These are phyloP conservation scores for Pterocles gutturalis DNA, from an alignment of 2,113 vertebrate species.

Conservation along the genomic window DNA sequence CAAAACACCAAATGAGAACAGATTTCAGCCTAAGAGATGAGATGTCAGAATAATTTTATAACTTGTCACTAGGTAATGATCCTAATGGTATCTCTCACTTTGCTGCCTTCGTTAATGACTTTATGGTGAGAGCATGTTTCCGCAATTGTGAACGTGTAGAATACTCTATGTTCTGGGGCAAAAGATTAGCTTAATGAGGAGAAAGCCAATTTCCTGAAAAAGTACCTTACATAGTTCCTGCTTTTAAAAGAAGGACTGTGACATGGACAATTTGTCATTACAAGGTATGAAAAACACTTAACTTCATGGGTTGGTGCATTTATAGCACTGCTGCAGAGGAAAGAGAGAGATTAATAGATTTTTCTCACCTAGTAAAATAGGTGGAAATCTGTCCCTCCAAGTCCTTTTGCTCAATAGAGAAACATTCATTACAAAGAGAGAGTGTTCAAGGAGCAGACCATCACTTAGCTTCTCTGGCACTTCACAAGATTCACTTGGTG, in stretches of 20 bases:
- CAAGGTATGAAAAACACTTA: background rate
- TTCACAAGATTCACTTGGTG: background rate
- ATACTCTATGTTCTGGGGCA: background rate
- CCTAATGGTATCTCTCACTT: constrained; percentile 36
- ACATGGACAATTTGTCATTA: constrained; percentile 22
- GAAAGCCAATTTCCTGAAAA: constrained; percentile 38
- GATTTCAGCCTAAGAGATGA: background rate
- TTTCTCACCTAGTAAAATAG: background rate
- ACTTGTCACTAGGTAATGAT: constrained; percentile 35
- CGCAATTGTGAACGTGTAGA: background rate
- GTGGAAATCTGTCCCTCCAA: background rate
- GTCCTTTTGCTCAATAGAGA: background rate
- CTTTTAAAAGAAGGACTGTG: constrained; percentile 35
- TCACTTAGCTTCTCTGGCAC: background rate
- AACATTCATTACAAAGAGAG: background rate
- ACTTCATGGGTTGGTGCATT: constrained; percentile 3
- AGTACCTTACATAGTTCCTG: background rate
- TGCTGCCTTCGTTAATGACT: background rate
- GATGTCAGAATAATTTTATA: constrained; percentile 33
- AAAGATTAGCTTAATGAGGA: constrained; percentile 44
- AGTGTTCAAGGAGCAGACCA: background rate
- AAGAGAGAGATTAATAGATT: constrained; percentile 19
- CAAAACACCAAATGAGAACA: background rate
- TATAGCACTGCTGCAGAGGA: background rate
- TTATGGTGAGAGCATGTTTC: constrained; percentile 19